Conservation (phyloP, 2,797 vertebrate genomes). For the Microcaecilia unicolor region DNA sequence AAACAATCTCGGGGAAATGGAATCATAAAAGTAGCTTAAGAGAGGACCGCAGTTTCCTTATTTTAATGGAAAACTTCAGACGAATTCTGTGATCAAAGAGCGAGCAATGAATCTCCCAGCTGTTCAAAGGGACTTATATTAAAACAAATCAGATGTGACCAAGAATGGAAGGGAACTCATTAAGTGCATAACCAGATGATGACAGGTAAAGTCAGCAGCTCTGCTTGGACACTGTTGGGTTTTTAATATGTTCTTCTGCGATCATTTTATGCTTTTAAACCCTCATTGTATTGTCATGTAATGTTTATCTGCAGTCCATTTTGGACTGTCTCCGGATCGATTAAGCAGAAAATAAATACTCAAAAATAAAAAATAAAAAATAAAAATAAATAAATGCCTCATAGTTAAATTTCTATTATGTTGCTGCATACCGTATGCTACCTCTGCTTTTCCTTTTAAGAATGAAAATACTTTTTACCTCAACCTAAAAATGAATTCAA, state of each 20-base stretch:
- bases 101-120: conserved; percentile 85
- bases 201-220: conserved; percentile 77
- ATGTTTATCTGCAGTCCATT: too few species aligned
- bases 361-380: too few species aligned
- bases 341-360: too few species aligned
- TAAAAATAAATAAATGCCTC: too few species aligned
- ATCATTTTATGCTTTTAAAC: conserved; percentile 36
- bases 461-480: conserved; percentile 4
- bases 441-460: conserved; percentile 18
- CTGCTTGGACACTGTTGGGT: conserved; percentile 56
- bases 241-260: too few species aligned
- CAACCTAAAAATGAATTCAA: too few species aligned
- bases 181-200: conserved; percentile 82
- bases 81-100: conserved; percentile 90
- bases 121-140: conserved; percentile 90
- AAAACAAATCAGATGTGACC: conserved; percentile 91
- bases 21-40: conserved; percentile 48
- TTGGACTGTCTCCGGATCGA: too few species aligned
- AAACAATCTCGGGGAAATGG: conserved; percentile 44
- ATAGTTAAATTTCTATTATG: conserved; percentile 28
- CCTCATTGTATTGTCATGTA: conserved; percentile 25
- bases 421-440: conserved; percentile 7
- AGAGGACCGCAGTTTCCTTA: conserved; percentile 50
- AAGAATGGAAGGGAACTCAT: conserved; percentile 89
- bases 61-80: conserved; percentile 84